Conservation (phyloP, 2,888 invertebrate species). For the Tenthredo amoena region DNA sequence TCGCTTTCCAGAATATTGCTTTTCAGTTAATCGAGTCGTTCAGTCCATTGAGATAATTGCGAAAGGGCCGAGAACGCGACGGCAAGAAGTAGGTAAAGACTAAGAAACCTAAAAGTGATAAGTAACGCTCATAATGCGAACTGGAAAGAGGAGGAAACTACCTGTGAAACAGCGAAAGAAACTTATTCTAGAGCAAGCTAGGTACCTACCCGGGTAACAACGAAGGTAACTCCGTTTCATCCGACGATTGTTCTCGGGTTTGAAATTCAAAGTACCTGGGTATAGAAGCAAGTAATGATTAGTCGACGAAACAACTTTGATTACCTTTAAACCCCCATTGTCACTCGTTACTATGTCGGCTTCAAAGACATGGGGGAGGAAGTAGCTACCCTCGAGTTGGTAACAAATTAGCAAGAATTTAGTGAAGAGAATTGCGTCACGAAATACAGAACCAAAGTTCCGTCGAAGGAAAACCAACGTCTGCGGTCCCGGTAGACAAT, state of each 20-base stretch:
- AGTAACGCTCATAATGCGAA: not conserved
- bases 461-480: slow-evolving; percentile 22
- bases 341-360: slow-evolving; percentile 20
- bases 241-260: slow-evolving; percentile 54
- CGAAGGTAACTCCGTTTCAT: slow-evolving; percentile 8
- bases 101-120: not conserved
- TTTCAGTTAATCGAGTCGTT: slow-evolving; percentile 68
- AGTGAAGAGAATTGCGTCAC: not conserved
- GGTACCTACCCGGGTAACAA: slow-evolving; percentile 43
- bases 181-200: slow-evolving; percentile 54
- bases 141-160: not conserved
- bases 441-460: slow-evolving; percentile 5
- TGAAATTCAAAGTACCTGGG: slow-evolving; percentile 66
- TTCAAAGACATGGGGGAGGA: not conserved
- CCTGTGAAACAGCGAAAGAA: slow-evolving; percentile 53
- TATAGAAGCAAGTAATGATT: slow-evolving; percentile 69
- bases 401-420: slow-evolving; percentile 69
- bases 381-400: slow-evolving; percentile 46
- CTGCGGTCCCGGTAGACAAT: slow-evolving; percentile 36
- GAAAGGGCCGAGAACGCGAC: not conserved
- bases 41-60: slow-evolving; percentile 65
- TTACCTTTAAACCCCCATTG: slow-evolving; percentile 67
- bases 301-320: slow-evolving; percentile 70
- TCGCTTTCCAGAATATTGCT: slow-evolving; percentile 62
- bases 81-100: not conserved